Evolutionary conservation across 2,888 invertebrate genomes (phyloP).

Genomic region (Saturnia pavonia): DNA sequence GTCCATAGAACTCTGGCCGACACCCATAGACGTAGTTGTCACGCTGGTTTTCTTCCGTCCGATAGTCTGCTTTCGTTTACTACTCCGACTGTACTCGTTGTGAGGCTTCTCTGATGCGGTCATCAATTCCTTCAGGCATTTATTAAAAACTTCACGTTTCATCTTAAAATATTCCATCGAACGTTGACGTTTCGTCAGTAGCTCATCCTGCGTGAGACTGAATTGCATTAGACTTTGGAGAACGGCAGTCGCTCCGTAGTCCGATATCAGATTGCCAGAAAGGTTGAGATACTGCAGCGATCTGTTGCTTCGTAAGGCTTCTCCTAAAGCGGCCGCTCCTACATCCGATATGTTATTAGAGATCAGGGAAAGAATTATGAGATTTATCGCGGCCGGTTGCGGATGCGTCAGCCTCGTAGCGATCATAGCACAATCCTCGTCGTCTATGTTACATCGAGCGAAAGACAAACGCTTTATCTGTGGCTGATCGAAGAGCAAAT

Average conservation of each 20-base stretch:
- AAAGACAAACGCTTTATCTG: slow-evolving; percentile 35
- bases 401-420: slow-evolving; percentile 20
- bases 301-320: slow-evolving; percentile 39
- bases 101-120: slow-evolving; percentile 11
- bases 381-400: slow-evolving; percentile 29
- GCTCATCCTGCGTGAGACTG: no score
- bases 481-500: slow-evolving; percentile 30
- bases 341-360: slow-evolving; percentile 35
- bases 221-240: no score
- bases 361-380: slow-evolving; percentile 29
- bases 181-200: no score
- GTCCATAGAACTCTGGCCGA: slow-evolving; percentile 7
- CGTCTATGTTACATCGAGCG: slow-evolving; percentile 31
- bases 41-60: slow-evolving; percentile 14
- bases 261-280: slow-evolving; percentile 37
- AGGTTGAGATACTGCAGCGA: slow-evolving; percentile 39
- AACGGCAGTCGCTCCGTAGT: slow-evolving; percentile 17
- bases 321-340: slow-evolving; percentile 35
- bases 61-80: slow-evolving; percentile 2
- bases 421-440: no score
- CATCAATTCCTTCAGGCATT: no score
- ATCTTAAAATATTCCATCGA: no score
- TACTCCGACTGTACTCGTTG: slow-evolving; percentile 11
- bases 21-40: slow-evolving; percentile 5
- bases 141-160: no score